Percentiles rank a stretch among this genome's conserved stretches.
phyloP scores from a whole-genome alignment of 2,888 invertebrate species.

The Pterobdella sp. region DNA sequence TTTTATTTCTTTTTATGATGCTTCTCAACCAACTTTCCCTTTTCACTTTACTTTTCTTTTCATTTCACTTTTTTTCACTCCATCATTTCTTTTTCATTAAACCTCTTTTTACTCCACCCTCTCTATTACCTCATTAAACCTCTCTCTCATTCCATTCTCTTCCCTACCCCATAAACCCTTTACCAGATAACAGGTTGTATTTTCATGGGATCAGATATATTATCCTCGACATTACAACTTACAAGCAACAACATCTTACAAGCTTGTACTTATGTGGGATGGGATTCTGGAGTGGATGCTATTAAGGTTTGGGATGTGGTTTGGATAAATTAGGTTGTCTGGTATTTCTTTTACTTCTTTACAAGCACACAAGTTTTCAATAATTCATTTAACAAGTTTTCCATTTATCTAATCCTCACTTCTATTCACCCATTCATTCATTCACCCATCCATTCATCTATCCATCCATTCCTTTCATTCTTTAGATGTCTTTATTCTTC shows the following conservation, averaged over 20 bases:
- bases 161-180: background rate
- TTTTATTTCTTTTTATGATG: no score
- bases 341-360: no score
- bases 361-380: background rate
- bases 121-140: background rate
- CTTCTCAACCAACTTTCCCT: no score
- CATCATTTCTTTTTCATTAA: no score
- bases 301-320: constrained; percentile 39
- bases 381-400: background rate
- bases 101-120: background rate
- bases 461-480: constrained; percentile 4
- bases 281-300: constrained; percentile 53
- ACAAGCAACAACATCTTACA: constrained; percentile 52
- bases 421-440: background rate
- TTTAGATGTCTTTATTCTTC: constrained; percentile 55
- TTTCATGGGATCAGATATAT: constrained; percentile 45
- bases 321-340: background rate
- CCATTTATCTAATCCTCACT: background rate
- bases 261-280: constrained; percentile 55
- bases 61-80: no score
- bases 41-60: no score
- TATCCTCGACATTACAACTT: constrained; percentile 46
- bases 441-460: background rate
- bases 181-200: constrained; percentile 51
- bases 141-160: background rate